A percentile compares a stretch with the other conserved stretches of the same genome.
These are phyloP conservation scores for Psilopsiagon aymara DNA, from an alignment of 2,113 vertebrate species.

Conservation along the genomic window DNA sequence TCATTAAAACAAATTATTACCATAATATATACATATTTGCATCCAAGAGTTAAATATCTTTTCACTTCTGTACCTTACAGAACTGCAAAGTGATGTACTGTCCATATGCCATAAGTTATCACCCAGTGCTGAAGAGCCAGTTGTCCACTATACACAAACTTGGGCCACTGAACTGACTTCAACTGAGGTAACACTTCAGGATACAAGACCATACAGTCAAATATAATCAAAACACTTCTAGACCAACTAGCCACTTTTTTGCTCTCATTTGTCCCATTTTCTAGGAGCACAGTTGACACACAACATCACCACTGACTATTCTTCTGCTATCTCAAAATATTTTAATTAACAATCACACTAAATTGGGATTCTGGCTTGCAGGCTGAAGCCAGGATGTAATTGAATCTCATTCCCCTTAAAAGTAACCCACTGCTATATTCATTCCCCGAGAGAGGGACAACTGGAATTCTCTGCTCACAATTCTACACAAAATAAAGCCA, in stretches of 20 bases:
- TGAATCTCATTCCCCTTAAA: neutral
- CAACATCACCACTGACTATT: neutral
- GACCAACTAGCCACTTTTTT: fast-evolving
- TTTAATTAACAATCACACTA: constrained; percentile 22
- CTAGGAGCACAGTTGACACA: neutral
- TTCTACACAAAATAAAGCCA: fast-evolving
- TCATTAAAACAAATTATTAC: neutral
- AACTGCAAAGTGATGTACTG: neutral
- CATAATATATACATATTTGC: fast-evolving
- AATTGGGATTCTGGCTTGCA: neutral
- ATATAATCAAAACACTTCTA: neutral
- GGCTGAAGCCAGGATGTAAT: neutral
- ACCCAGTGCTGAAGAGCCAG: neutral
- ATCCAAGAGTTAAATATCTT: neutral
- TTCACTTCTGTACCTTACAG: neutral
- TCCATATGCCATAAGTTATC: neutral
- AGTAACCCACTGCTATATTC: neutral
- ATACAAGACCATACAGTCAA: neutral
- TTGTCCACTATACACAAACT: neutral
- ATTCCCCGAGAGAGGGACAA: neutral
- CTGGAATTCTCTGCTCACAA: neutral
- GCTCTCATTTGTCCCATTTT: neutral
- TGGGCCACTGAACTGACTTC: neutral
- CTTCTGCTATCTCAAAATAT: neutral
- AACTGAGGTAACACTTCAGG: neutral